Percentiles rank a stretch among this genome's conserved stretches.
These are phyloP conservation scores for Halichoerus grypus DNA, from an alignment of 2,113 vertebrate species.

Conservation along the genomic window DNA sequence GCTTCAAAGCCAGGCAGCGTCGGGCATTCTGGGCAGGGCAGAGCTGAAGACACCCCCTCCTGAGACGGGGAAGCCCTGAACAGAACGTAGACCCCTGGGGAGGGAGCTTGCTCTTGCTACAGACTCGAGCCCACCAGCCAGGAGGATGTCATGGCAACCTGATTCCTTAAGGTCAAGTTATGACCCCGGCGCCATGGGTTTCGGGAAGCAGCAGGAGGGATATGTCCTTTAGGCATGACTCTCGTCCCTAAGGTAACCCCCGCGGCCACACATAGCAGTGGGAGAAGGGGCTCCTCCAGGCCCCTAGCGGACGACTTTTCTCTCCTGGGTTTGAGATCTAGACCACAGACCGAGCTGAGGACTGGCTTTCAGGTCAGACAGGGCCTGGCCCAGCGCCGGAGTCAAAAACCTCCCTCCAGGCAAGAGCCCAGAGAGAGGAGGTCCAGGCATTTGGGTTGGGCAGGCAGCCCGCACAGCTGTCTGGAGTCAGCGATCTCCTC, in stretches of 20 bases:
- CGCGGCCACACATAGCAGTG: not conserved
- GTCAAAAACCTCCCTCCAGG: conserved; percentile 47
- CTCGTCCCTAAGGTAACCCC: not conserved
- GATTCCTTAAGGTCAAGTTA: not conserved
- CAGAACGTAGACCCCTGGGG: not conserved
- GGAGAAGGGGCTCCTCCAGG: not conserved
- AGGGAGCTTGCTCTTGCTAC: not conserved
- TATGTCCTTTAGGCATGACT: not conserved
- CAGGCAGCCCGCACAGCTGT: conserved; percentile 59
- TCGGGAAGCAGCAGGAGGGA: conserved; percentile 7
- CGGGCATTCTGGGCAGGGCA: not conserved
- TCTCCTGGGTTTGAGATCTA: not conserved
- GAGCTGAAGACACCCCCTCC: not conserved
- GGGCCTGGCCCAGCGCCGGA: not conserved
- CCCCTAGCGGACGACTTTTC: not conserved
- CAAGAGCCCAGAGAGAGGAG: not conserved
- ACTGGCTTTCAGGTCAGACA: conserved; percentile 23
- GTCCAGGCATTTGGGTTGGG: not conserved
- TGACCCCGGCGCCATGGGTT: not conserved
- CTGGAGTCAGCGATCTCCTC: conserved; percentile 70
- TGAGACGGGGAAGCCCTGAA: not conserved
- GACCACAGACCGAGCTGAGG: not conserved
- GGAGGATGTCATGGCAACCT: not conserved
- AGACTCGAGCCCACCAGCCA: not conserved
- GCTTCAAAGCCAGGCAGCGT: not conserved